Percentiles rank a stretch among this genome's conserved stretches.
Conservation (phyloP, 2,797 vertebrate genomes). For the Sphenodon punctatus region DNA sequence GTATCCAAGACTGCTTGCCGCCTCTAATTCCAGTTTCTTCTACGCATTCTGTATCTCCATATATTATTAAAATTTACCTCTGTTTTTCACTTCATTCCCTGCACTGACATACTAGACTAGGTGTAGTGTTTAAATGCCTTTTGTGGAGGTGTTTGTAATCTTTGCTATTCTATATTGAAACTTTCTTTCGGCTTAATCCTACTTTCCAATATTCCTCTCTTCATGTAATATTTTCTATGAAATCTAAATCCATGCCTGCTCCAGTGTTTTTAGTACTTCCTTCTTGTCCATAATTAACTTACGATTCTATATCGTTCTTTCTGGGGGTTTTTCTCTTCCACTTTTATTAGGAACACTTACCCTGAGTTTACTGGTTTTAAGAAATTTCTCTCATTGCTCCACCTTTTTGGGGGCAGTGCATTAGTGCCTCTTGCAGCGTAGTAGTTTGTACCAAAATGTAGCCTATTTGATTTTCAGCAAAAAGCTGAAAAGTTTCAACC, state of each 20-base stretch:
- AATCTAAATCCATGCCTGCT: not conserved
- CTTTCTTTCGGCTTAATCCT: no score
- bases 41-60: constrained; percentile 14
- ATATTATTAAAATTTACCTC: not conserved
- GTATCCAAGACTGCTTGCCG: not conserved
- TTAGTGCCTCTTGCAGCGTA: constrained; percentile 25
- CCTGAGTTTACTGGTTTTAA: not conserved
- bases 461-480: constrained; percentile 53
- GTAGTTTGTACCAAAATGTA: no score
- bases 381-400: constrained; percentile 3
- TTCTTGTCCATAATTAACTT: not conserved
- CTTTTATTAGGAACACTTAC: no score
- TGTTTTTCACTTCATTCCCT: constrained; percentile 7
- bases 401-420: constrained; percentile 23
- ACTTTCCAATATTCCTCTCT: constrained; percentile 7
- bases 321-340: no score
- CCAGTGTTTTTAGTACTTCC: not conserved
- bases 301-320: no score
- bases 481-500: constrained; percentile 46
- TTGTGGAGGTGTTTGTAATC: constrained; percentile 7
- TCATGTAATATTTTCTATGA: constrained; percentile 2
- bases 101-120: not conserved
- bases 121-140: constrained; percentile 18
- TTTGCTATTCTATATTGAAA: constrained; percentile 40
- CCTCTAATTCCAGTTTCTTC: constrained; percentile 23